Evolutionary conservation across 2,888 invertebrate genomes (phyloP).

Genomic region (Thereva unica): DNA sequence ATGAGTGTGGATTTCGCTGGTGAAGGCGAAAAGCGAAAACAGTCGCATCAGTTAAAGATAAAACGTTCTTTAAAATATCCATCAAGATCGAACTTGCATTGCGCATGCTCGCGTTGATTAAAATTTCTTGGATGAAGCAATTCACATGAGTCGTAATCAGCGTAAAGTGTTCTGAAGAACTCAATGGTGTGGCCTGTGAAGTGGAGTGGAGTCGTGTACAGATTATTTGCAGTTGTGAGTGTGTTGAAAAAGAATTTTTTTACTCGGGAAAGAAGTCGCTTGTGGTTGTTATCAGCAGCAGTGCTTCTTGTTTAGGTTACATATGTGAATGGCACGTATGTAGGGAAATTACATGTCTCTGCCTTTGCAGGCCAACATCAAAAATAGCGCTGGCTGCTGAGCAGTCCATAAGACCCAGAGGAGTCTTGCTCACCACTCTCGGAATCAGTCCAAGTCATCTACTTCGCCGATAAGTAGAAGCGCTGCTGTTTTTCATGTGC

Average conservation of each 20-base stretch:
- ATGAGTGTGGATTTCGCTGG: too few species aligned
- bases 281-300: conserved; percentile 26
- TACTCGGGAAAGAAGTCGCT: not conserved
- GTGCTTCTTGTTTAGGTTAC: conserved; percentile 1
- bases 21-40: too few species aligned
- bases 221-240: conserved; percentile 19
- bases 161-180: conserved; percentile 8
- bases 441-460: too few species aligned
- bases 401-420: conserved; percentile 16
- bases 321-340: conserved; percentile 18
- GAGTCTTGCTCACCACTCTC: not conserved
- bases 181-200: conserved; percentile 13
- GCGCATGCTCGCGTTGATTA: conserved; percentile 23
- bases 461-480: too few species aligned
- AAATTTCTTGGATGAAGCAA: conserved; percentile 25
- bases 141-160: conserved; percentile 23
- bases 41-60: too few species aligned
- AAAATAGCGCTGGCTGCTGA: conserved; percentile 30
- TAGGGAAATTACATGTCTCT: conserved; percentile 29
- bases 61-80: not conserved
- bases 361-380: conserved; percentile 29
- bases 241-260: conserved; percentile 34
- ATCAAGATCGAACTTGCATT: conserved; percentile 1
- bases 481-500: too few species aligned
- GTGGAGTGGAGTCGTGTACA: conserved; percentile 12